These are phyloP conservation scores for honey bee (Apis mellifera) DNA, from an alignment of 1,140 invertebrate genomes.

Conservation along the genomic window Amel_HAv3.1 CM009932.2:8735501-8736000, in stretches of 20 bases:
- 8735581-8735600: constrained; percentile 58
- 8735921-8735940: constrained; percentile 8
- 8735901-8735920: constrained; percentile 15
- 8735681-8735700: background rate
- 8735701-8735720: background rate
- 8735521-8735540: no score
- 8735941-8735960: constrained; percentile 38
- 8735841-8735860: constrained; percentile 15
- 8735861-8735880: background rate
- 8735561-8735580: constrained; percentile 14
- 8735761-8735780: constrained; percentile 65
- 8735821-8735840: constrained; percentile 10
- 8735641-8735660: constrained; percentile 48
- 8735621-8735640: constrained; percentile 47
- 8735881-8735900: constrained; percentile 12
- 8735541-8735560: constrained; percentile 17
- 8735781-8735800: constrained; percentile 68
- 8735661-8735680: background rate
- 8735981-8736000: constrained; percentile 28
- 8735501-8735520: no score
- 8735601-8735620: constrained; percentile 52
- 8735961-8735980: constrained; percentile 26
- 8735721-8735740: constrained; percentile 7
- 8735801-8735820: constrained; percentile 48
- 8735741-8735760: constrained; percentile 35